Percentiles rank a stretch among this genome's conserved stretches.
Evolutionary conservation across 1,140 invertebrate genomes (phyloP).

Genomic region (Drosophila arawakana): DNA sequence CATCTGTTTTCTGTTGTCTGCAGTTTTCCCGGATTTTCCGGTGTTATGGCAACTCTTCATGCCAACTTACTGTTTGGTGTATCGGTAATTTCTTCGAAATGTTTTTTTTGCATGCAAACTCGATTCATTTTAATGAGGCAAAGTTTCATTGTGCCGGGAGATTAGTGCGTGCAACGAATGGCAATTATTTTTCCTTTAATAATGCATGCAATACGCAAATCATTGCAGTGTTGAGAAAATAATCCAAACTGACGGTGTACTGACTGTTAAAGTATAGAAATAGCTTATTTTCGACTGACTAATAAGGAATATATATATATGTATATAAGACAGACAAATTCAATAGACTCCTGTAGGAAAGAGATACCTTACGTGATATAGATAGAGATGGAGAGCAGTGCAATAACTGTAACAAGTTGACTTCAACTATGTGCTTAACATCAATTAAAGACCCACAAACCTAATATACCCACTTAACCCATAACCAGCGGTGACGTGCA

Average conservation of each 20-base stretch:
- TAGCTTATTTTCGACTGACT: too few species aligned
- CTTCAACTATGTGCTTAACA: conserved; percentile 68
- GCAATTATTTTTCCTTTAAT: conserved; percentile 4
- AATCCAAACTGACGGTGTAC: neutral
- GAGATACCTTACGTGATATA: neutral
- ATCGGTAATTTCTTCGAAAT: conserved; percentile 1
- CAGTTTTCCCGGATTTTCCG: neutral
- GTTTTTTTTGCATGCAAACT: conserved; percentile 1
- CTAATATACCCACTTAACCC: conserved; percentile 74
- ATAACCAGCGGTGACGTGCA: conserved; percentile 42
- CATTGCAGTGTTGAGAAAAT: neutral
- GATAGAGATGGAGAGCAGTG: neutral
- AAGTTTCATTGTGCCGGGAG: conserved; percentile 4
- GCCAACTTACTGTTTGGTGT: conserved; percentile 14
- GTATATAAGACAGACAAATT: too few species aligned
- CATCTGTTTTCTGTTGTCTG: conserved; percentile 14
- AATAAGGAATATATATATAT: too few species aligned
- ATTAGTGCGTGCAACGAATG: neutral
- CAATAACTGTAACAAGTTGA: conserved; percentile 48
- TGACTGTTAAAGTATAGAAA: too few species aligned
- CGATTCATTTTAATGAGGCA: conserved; percentile 18
- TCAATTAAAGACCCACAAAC: conserved; percentile 78
- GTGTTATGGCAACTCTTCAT: conserved; percentile 15
- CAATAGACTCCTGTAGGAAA: neutral
- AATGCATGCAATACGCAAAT: neutral